Base-by-base conservation (phyloP, 2,113 vertebrate genomes). In the Hystrix brachyura region DNA sequence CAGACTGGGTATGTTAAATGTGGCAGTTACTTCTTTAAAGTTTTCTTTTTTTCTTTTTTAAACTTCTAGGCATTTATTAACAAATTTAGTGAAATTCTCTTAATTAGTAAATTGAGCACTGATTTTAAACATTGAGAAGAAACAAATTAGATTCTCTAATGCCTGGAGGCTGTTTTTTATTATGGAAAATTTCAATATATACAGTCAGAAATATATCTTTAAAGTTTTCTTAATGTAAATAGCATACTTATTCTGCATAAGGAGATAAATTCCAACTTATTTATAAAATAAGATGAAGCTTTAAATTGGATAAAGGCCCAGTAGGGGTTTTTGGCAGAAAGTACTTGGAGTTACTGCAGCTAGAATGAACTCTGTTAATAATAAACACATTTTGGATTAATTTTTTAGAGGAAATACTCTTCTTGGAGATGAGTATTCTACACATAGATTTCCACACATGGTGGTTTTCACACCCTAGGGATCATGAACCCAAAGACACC, bases 361-460 rank as follows among this genome's bases (percentile, higher is more conserved):
- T 91, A 46, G 65, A 89, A 94, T 88, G 87, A 95, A 51, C 53
- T 94, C 82, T 90, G 67, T 97, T 95, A 97, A 98, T 88, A 98
- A 96, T 27, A 98, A 93, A 97, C 94, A 98, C 78, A 93, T 96
- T 97, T 98, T 97, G 90, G 91, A 96, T 97, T 90, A 46, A 94
- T 94, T 98, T 98, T 98, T 94, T 96, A 94, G 18, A 74, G 46
- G 59, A 95, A 97, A 94, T 64, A 67, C 79, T 91, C 94, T 94
- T 57, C 93, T 81, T 95, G 48, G 94, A 96, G 92, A 57, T 90
- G 57, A 86, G 13, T 55, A 78, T 95, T 91, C 83, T 91, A 79
- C 51, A 81, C n/a, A 59, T 32, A 64, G 34, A 97, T 96, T 98
- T 98, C 88, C 81, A 97, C 94, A 92, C 72, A 84, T 96, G 62